These are phyloP conservation scores for Peromyscus eremicus DNA, from an alignment of 2,797 vertebrate genomes.

Conservation along the genomic window DNA sequence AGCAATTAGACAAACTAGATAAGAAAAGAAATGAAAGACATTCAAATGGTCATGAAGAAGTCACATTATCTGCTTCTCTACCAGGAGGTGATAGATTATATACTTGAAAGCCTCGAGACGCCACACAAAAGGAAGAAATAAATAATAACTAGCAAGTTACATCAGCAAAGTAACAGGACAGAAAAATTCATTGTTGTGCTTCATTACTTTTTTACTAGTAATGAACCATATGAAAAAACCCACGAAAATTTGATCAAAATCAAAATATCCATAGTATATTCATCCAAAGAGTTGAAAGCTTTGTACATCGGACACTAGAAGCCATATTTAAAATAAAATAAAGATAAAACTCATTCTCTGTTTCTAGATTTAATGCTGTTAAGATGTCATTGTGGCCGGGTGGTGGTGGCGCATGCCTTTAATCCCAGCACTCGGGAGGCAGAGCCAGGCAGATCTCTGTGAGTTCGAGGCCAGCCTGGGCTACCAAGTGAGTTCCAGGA, in stretches of 20 bases:
- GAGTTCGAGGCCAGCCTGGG: too few species aligned
- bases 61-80: background rate
- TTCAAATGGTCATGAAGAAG: background rate
- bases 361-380: background rate
- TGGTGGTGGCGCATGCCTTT: too few species aligned
- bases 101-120: background rate
- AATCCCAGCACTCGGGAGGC: too few species aligned
- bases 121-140: background rate
- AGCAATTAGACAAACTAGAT: background rate
- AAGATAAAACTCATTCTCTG: background rate
- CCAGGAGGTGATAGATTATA: background rate
- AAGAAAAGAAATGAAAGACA: background rate
- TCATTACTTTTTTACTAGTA: background rate
- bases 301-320: background rate
- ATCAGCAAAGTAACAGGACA: background rate
- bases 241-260: background rate
- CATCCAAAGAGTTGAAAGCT: background rate
- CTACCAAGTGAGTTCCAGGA: too few species aligned
- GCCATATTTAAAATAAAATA: background rate
- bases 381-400: too few species aligned
- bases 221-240: background rate
- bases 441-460: too few species aligned
- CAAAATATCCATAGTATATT: background rate
- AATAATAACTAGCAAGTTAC: background rate
- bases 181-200: background rate